These are phyloP conservation scores for Listronotus oregonensis DNA, from an alignment of 1,140 invertebrate genomes.

Conservation along the genomic window DNA sequence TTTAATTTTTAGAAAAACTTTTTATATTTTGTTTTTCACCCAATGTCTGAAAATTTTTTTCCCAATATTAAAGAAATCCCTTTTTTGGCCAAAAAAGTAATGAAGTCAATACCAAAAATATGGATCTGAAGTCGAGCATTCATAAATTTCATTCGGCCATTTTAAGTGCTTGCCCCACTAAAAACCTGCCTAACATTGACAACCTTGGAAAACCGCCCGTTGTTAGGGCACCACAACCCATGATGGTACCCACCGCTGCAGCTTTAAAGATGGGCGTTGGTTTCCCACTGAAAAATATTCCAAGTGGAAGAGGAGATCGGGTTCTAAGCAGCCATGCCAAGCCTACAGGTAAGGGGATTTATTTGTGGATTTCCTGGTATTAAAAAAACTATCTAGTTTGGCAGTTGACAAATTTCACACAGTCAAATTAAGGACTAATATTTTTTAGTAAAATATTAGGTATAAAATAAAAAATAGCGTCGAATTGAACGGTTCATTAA, in stretches of 20 bases:
- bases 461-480: no score
- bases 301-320: conserved; percentile 61
- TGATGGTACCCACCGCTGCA: conserved; percentile 75
- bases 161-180: conserved; percentile 62
- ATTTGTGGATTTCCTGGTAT: neutral
- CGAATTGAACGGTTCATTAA: no score
- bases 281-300: conserved; percentile 72
- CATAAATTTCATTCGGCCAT: conserved; percentile 66
- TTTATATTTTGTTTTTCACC: no score
- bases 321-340: conserved; percentile 63
- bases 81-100: conserved; percentile 68
- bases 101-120: conserved; percentile 54
- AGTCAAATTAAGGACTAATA: no score
- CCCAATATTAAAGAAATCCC: no score
- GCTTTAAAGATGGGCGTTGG: conserved; percentile 82
- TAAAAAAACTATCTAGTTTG: conserved; percentile 1
- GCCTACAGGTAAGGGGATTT: conserved; percentile 55
- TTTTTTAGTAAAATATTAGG: no score
- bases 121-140: conserved; percentile 59
- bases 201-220: conserved; percentile 51
- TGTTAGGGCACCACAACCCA: conserved; percentile 57
- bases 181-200: conserved; percentile 61
- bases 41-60: no score
- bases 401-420: no score
- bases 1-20: no score